Evolutionary conservation across 2,888 invertebrate genomes (phyloP).

Genomic region (Zaprionus obscuricornis): DNA sequence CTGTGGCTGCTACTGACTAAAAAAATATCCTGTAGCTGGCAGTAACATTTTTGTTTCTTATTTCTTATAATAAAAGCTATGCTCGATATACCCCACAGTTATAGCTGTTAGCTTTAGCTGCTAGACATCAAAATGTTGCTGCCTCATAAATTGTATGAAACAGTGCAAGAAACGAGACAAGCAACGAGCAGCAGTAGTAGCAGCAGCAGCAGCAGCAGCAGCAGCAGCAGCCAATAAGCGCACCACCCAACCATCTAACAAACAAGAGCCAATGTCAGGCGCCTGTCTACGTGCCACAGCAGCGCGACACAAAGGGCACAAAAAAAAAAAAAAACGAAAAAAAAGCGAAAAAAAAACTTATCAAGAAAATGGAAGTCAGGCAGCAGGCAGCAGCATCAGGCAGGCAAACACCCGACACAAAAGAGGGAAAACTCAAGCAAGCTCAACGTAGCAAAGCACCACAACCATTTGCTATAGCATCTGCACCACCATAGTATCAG

Average conservation of each 20-base stretch:
- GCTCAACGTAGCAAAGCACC: constrained; percentile 18
- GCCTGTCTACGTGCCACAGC: constrained; percentile 57
- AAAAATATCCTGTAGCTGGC: too few species aligned
- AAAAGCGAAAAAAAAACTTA: constrained; percentile 43
- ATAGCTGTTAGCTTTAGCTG: too few species aligned
- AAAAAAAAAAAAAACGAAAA: constrained; percentile 30
- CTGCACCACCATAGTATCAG: constrained; percentile 27
- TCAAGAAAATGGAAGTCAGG: constrained; percentile 73
- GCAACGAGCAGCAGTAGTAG: too few species aligned
- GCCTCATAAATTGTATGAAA: too few species aligned
- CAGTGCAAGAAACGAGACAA: too few species aligned
- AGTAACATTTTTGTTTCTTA: too few species aligned
- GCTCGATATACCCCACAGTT: too few species aligned
- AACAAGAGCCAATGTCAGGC: constrained; percentile 48
- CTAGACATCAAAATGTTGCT: too few species aligned
- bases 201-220: too few species aligned
- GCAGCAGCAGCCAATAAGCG: constrained; percentile 41
- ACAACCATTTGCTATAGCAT: constrained; percentile 30
- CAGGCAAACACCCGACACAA: constrained; percentile 21
- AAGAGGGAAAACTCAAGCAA: constrained; percentile 15
- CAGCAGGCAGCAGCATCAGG: constrained; percentile 42
- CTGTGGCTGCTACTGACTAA: too few species aligned
- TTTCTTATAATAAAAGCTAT: too few species aligned
- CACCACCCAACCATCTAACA: constrained; percentile 17
- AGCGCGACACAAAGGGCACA: constrained; percentile 57